Base-by-base conservation (phyloP, 2,888 invertebrate genomes). In the Pinctada fucata region DNA sequence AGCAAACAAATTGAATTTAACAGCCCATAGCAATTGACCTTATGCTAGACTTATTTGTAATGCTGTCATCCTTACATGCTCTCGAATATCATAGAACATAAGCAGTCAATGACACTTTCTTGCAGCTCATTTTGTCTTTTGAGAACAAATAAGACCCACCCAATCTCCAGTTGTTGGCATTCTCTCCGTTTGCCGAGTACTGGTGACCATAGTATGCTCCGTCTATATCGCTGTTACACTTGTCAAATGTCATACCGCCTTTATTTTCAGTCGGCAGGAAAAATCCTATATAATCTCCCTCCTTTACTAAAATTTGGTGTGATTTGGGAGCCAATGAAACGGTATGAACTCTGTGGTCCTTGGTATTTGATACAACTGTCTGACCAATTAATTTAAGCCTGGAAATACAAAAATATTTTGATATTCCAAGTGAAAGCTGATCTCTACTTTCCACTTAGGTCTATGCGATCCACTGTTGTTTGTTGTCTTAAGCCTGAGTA, bases 271-370 rank as follows among this genome's bases (percentile, higher is more conserved):
- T 75, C 2, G 79, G 75, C 49, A 79, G 31, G 48, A 51, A 79
- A 58, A 79, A 71, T 16, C 79, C 79, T 63, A 79, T 72, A 58
- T 74, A 10, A 63, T 79, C 79, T 16, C 79, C 79, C 31, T 75
- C 49, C n/a, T 67, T 50, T 5, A 79, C 79, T 13, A 51, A 16
- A 51, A 79, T 75, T 48, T 79, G 79, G 1, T 67, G 58, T 13
- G 8, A n/a, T 50, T 5, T 1, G 16, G 72, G 67, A 10, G 13
- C 13, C 5, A 79, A 58, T 13, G 45, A 58, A 8, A 69, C 58
- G n/a, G n/a, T 48, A 63, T 71, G 64, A 10, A 51, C 65, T 31
- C 79, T 64, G n/a, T 79, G 75, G 45, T 63, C 70, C 51, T 75
- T 75, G 2, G 75, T 67, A 67, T 65, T 71, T 49, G 6, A 8